Conservation (phyloP, 2,113 vertebrate genomes). For the Leptosomus discolor region DNA sequence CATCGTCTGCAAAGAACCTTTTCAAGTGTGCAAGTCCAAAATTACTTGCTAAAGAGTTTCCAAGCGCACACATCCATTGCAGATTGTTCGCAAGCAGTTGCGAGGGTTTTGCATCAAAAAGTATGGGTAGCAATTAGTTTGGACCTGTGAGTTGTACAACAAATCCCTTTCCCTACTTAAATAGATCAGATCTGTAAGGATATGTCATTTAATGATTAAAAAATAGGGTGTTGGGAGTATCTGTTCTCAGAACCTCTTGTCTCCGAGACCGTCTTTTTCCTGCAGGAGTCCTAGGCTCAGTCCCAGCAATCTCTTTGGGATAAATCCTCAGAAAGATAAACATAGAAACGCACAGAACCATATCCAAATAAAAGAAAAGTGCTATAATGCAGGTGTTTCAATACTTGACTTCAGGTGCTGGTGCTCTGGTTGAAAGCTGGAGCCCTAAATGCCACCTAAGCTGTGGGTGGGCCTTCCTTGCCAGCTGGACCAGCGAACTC, state of each 20-base stretch:
- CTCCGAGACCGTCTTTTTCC: background rate
- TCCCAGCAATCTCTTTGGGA: background rate
- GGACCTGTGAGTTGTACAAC: background rate
- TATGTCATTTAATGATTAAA: background rate
- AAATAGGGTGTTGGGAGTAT: background rate
- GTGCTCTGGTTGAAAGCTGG: background rate
- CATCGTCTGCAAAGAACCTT: background rate
- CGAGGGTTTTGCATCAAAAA: background rate
- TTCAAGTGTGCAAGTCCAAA: background rate
- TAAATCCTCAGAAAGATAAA: background rate
- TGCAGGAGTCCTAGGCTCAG: background rate
- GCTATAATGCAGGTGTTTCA: background rate
- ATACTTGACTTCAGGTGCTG: background rate
- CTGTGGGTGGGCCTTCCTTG: background rate
- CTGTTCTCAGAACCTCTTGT: background rate
- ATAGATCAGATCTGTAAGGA: background rate
- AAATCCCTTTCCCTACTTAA: background rate
- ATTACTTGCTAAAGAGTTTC: background rate
- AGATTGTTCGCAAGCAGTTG: background rate
- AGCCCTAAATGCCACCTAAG: background rate
- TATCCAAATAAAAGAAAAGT: background rate
- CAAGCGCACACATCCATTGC: background rate
- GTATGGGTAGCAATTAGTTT: background rate
- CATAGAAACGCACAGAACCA: rapidly evolving
- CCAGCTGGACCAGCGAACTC: background rate